Evolutionary conservation across 2,888 invertebrate genomes (phyloP), one percentile per base, ranked within the genome.

Genomic region (Leptura quadrifasciata): DNA sequence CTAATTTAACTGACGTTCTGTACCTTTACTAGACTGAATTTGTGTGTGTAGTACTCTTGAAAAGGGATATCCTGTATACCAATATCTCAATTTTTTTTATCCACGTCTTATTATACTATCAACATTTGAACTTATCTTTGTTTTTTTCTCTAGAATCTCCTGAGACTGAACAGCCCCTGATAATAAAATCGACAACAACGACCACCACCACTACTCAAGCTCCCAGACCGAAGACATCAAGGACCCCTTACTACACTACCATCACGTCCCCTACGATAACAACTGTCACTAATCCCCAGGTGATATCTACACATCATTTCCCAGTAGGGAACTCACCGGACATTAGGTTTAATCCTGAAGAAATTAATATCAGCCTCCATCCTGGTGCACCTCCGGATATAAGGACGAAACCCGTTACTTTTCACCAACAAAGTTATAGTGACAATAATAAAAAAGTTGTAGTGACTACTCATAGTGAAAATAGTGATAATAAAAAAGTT

Each of bases 351-450:
- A 88, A 89, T 74, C 89, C 89, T 0, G 87, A 88, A 80, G 89
- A 89, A 79, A 89, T 89, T 72, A 89, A 89, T 78, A 87, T 89
- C 65, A 88, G 88, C 77, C 79, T 89, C 47, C 88, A 89, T 79
- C 86, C 88, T 6, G 87, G 86, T 20, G 84, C 88, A 4, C 86
- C 88, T 2, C 87, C 87, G 20, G 85, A 85, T 70, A 86, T 86
- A 76, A 83, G 86, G 83, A 85, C 85, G n/a, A 86, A 85, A 72
- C 83, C 69, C 69, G 69, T 21, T 35, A 39, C 67, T 74, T 21
- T 78, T 63, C 80, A 78, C 27, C 80, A 79, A 39, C 81, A 80
- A 18, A 60, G 75, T 76, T 82, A 77, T 73, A 82, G 79, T 78
- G 81, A 79, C 72, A 81, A 75, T 72, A 80, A 80, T 64, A 88